Conservation (phyloP, 1,140 invertebrate genomes). For the Meloidogyne chitwoodi region DNA sequence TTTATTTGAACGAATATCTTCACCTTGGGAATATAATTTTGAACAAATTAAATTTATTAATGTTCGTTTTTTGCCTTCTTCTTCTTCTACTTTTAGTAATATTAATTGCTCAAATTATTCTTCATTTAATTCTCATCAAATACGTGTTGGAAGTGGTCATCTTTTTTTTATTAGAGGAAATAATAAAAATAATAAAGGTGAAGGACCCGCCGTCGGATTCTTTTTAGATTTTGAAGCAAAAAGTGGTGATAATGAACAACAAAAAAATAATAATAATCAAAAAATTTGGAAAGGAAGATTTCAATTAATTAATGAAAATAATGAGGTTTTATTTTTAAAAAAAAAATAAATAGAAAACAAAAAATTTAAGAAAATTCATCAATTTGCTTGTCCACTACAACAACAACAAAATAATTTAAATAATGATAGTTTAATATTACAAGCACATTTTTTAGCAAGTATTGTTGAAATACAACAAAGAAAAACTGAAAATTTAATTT, state of each 20-base stretch:
- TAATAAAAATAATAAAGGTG: neutral
- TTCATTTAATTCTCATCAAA: neutral
- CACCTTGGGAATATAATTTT: constrained; percentile 15
- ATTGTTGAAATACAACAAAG: neutral
- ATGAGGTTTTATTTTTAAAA: neutral
- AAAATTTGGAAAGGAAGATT: neutral
- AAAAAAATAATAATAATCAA: too few relatives aligned
- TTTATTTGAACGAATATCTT: constrained; percentile 17
- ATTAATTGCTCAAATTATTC: neutral
- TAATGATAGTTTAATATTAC: neutral
- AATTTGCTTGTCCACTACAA: neutral
- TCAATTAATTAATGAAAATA: neutral
- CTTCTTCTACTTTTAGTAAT: neutral
- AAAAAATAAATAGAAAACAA: neutral
- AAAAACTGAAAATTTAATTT: neutral
- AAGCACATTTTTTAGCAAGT: neutral
- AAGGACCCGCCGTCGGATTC: neutral
- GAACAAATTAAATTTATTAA: neutral
- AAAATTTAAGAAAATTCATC: neutral
- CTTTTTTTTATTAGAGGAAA: constrained; percentile 6
- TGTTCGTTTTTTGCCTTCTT: neutral
- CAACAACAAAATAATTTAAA: neutral
- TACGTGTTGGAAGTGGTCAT: constrained; percentile 3
- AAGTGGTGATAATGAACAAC: too few relatives aligned
- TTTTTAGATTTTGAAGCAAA: neutral